Conservation (phyloP, 1,140 invertebrate genomes). For the Cylas formicarius region DNA sequence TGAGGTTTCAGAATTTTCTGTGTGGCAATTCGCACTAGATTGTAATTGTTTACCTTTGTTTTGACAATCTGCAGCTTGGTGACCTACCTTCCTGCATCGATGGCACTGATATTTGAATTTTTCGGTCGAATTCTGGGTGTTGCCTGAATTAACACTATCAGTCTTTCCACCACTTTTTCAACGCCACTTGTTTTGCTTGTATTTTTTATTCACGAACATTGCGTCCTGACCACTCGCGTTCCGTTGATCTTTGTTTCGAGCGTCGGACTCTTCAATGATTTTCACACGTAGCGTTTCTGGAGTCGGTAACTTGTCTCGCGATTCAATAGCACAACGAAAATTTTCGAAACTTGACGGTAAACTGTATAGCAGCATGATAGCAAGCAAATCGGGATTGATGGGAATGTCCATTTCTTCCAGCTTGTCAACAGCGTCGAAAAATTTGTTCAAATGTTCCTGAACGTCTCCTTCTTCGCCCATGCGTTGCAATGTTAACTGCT, state of each 20-base stretch:
- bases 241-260: conserved; percentile 19
- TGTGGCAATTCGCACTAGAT: too few species aligned
- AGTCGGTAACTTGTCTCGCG: too few species aligned
- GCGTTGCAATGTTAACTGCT: too few species aligned
- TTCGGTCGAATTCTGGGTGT: not conserved
- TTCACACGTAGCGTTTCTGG: too few species aligned
- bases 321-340: conserved; percentile 32
- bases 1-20: too few species aligned
- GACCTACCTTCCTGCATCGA: conserved; percentile 4
- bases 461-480: conserved; percentile 31
- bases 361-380: too few species aligned
- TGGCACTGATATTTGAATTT: conserved; percentile 6
- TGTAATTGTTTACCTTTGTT: not conserved
- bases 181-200: too few species aligned
- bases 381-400: too few species aligned
- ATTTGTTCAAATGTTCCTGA: conserved; percentile 27
- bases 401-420: too few species aligned
- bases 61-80: conserved; percentile 3
- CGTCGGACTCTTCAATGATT: conserved; percentile 34
- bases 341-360: conserved; percentile 27
- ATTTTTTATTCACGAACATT: too few species aligned
- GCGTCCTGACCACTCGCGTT: not conserved
- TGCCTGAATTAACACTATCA: not conserved
- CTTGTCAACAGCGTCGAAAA: too few species aligned
- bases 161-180: too few species aligned